Percentiles rank a stretch among this genome's conserved stretches.
phyloP scores from a whole-genome alignment of 1,140 invertebrate genomes.

The Pogonomyrmex californicus region DNA sequence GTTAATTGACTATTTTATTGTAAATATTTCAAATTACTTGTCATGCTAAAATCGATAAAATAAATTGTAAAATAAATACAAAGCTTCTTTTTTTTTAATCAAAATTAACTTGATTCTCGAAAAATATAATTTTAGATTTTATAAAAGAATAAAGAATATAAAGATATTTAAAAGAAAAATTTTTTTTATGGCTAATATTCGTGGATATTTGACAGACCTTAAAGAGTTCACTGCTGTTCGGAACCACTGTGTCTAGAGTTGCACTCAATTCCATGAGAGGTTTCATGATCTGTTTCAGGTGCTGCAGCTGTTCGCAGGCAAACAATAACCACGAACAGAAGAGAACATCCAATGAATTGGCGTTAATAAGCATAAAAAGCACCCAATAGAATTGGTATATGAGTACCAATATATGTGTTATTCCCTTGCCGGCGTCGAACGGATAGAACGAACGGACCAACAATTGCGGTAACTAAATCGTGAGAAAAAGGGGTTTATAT shows the following conservation, averaged over 20 bases:
- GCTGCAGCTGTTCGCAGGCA: constrained; percentile 94
- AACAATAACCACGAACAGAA: constrained; percentile 95
- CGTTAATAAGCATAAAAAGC: constrained; percentile 90
- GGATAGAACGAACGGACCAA: constrained; percentile 93
- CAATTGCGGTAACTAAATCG: constrained; percentile 89
- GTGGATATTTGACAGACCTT: constrained; percentile 75
- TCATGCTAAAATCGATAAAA: neutral
- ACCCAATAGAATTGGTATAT: constrained; percentile 93
- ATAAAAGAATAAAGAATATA: neutral
- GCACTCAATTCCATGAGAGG: constrained; percentile 94
- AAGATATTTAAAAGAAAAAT: neutral
- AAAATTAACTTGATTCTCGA: neutral
- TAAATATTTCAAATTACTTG: neutral
- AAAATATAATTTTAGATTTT: neutral
- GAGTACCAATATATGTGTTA: constrained; percentile 90
- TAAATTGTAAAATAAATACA: neutral
- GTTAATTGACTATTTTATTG: neutral
- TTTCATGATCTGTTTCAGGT: constrained; percentile 94
- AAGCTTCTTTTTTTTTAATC: neutral
- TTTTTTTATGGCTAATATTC: neutral
- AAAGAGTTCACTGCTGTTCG: constrained; percentile 93
- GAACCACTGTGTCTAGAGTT: constrained; percentile 92
- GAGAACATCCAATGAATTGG: constrained; percentile 91
- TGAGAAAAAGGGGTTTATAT: neutral
- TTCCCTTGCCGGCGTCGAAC: constrained; percentile 90